A percentile compares a stretch with the other conserved stretches of the same genome.
Conservation (phyloP, 2,888 invertebrate species). For the Epirrhoe tristata region DNA sequence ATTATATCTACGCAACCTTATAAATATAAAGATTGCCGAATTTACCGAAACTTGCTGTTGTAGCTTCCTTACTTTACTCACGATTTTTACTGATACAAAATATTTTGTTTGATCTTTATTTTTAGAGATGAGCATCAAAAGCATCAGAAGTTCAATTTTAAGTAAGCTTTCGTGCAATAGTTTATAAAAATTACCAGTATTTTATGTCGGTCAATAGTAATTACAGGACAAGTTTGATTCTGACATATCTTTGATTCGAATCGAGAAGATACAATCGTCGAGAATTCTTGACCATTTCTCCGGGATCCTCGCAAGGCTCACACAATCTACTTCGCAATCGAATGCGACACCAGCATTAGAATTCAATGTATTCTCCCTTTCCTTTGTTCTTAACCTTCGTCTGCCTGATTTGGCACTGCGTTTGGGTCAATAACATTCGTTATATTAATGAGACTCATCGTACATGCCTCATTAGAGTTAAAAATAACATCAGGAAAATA, state of each 20-base stretch:
- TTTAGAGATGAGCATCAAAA: neutral
- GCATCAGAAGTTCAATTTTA: neutral
- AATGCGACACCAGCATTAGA: constrained; percentile 30
- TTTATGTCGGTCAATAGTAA: neutral
- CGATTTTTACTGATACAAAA: neutral
- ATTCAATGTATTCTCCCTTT: constrained; percentile 37
- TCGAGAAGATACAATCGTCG: neutral
- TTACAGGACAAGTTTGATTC: neutral
- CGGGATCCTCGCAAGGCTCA: neutral
- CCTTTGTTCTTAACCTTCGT: constrained; percentile 43
- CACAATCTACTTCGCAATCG: constrained; percentile 18
- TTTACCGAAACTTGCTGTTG: neutral
- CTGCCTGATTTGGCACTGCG: constrained; percentile 40
- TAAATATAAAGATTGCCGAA: constrained; percentile 25
- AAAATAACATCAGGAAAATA: constrained; percentile 46
- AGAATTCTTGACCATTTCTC: neutral
- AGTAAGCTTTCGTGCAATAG: neutral
- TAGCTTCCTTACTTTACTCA: neutral
- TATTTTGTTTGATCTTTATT: neutral
- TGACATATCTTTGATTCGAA: neutral
- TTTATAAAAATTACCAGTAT: neutral
- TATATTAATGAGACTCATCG: constrained; percentile 33
- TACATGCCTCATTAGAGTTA: constrained; percentile 40
- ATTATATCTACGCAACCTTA: constrained; percentile 49
- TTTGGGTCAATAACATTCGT: constrained; percentile 36